Base-by-base conservation (phyloP, 2,888 invertebrate species). In the Argynnis bischoffii region DNA sequence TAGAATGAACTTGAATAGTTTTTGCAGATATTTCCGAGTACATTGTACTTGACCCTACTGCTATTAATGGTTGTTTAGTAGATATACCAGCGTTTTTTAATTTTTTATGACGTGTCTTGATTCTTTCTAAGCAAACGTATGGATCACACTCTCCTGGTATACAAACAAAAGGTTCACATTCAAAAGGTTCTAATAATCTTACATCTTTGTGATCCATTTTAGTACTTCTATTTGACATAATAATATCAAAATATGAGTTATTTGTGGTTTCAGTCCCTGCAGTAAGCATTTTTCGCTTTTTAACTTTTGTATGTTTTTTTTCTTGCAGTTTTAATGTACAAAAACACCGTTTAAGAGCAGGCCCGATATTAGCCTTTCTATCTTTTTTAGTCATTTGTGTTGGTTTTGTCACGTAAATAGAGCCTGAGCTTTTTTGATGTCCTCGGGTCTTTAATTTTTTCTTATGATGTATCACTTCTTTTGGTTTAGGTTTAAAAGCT, bases 291-390 rank as follows among this genome's bases (percentile, higher is more conserved):
- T 56, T 69, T 21, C n/a, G 56, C 16, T 26, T 67, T 69, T 31
- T 60, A 41, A 48, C 48, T 56, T 64, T 74, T 41, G 57, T 55
- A 35, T 26, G 63, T 47, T 66, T 66, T 55, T 71, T 67, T 71
- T 60, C 78, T 76, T 71, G 75, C 59, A 80, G 74, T 69, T 79
- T 75, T 35, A 80, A 70, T 26, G 79, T 79, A 72, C 80, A 81
- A 68, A 81, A 80, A 74, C 82, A 81, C 67, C 77, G 76, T 74
- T 79, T 79, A 13, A 81, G 64, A 47, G 73, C 72, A 35, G 76
- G 76, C 15, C 69, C 73, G 55, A 75, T 70, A 3, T 74, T 69
- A 46, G 69, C 67, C 65, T 73, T 77, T 60, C 75, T 69, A 18
- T 41, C 55, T 51, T 67, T 74, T 51, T 74, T 76, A 21, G 59